phyloP scores from a whole-genome alignment of 2,113 vertebrate species.

The Semicossyphus pulcher region DNA sequence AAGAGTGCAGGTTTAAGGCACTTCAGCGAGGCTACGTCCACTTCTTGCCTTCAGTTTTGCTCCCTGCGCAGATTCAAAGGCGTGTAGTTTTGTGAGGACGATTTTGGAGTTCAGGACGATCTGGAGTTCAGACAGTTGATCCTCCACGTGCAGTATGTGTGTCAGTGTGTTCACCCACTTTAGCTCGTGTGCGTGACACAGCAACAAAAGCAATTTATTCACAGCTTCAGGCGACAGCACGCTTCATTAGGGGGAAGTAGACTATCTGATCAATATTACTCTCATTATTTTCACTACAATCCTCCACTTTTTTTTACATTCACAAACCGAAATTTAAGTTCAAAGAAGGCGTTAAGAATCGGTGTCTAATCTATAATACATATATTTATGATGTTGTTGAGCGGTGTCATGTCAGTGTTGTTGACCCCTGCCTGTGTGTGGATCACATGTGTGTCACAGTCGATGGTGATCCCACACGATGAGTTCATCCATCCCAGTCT shows the following conservation, averaged over 20 bases:
- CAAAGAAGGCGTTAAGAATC: neutral
- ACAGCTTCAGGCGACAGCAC: slow-evolving; percentile 41
- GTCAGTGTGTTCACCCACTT: slow-evolving; percentile 47
- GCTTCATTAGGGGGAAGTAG: slow-evolving; percentile 22
- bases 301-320: neutral
- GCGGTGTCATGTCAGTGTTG: neutral
- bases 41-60: too few relatives aligned
- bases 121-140: neutral
- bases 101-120: too few relatives aligned
- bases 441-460: slow-evolving; percentile 4
- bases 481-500: neutral
- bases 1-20: too few relatives aligned
- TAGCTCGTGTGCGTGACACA: slow-evolving; percentile 39
- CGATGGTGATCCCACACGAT: slow-evolving; percentile 1
- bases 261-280: slow-evolving; percentile 28
- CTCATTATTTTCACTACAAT: neutral
- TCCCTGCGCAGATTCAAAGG: neutral
- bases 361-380: neutral
- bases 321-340: neutral
- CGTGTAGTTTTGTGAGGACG: neutral
- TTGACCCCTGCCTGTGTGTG: neutral
- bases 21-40: too few relatives aligned
- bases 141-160: slow-evolving; percentile 13
- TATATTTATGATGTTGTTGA: neutral
- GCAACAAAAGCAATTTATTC: slow-evolving; percentile 35